Conservation (phyloP, 1,140 invertebrate species). For the Listronotus bonariensis region DNA sequence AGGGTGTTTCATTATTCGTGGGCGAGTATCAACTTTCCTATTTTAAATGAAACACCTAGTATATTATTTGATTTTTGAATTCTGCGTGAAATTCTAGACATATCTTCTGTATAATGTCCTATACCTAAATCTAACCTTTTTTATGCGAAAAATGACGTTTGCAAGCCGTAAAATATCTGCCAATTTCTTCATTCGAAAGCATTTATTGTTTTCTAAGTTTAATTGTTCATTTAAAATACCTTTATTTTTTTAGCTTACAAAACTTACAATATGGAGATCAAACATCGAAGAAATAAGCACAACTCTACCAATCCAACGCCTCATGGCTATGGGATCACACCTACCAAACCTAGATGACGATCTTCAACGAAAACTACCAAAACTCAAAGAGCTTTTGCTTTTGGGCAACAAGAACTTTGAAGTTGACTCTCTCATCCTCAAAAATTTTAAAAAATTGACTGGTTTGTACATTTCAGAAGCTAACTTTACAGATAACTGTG, state of each 20-base stretch:
- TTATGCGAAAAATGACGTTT: no score
- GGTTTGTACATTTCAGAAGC: conserved; percentile 16
- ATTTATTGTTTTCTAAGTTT: no score
- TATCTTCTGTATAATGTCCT: no score
- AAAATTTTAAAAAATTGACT: conserved; percentile 12
- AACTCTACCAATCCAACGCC: neutral
- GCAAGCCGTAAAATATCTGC: no score
- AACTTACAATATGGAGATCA: conserved; percentile 18
- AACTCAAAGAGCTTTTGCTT: conserved; percentile 1
- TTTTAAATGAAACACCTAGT: no score
- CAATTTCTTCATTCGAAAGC: no score
- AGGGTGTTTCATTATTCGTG: no score
- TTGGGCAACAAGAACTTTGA: conserved; percentile 22
- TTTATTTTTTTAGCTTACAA: conserved; percentile 8
- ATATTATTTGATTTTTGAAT: no score
- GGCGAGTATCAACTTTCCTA: no score
- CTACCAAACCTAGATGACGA: conserved; percentile 15
- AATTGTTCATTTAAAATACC: neutral
- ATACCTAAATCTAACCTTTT: no score
- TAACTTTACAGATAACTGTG: conserved; percentile 17
- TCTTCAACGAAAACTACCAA: conserved; percentile 10
- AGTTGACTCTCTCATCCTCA: conserved; percentile 10
- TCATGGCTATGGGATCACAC: conserved; percentile 12
- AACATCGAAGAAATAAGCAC: conserved; percentile 10
- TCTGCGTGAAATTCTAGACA: no score